These are phyloP conservation scores for Melanotaenia maccullochi DNA, from an alignment of 2,797 vertebrate species.

Conservation along the genomic window DNA sequence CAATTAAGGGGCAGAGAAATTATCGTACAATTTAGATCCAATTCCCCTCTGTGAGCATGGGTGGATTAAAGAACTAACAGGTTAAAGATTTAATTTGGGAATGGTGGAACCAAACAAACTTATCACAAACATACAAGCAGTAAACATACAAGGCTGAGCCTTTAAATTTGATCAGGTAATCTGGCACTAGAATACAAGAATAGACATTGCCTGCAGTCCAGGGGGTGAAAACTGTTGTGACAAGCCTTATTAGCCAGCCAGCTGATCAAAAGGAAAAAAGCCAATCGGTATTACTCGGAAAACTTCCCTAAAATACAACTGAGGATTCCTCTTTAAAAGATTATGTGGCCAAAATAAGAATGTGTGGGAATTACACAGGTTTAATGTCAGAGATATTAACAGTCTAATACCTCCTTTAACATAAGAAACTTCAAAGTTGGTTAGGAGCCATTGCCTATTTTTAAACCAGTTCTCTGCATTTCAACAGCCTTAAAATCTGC, in stretches of 20 bases:
- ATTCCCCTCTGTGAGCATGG: slow-evolving; percentile 40
- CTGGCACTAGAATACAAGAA: slow-evolving; percentile 17
- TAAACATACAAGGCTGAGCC: slow-evolving; percentile 1
- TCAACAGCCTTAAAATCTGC: background rate
- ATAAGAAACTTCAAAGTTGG: background rate
- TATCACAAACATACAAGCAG: slow-evolving; percentile 17
- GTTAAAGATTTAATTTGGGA: slow-evolving; percentile 28
- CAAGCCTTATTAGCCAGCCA: slow-evolving; percentile 42
- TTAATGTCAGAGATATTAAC: slow-evolving; percentile 27
- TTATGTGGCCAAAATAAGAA: slow-evolving; percentile 40
- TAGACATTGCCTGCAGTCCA: slow-evolving; percentile 23
- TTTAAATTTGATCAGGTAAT: slow-evolving; percentile 41
- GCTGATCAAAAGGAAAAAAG: slow-evolving; percentile 51
- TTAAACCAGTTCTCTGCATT: background rate
- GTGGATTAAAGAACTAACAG: slow-evolving; percentile 40
- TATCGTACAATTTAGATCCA: slow-evolving; percentile 68
- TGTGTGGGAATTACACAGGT: slow-evolving; percentile 34
- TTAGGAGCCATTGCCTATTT: background rate
- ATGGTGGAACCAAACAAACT: slow-evolving; percentile 29
- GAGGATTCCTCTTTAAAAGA: slow-evolving; percentile 42
- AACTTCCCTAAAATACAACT: slow-evolving; percentile 41
- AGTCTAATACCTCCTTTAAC: background rate
- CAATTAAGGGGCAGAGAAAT: slow-evolving; percentile 75
- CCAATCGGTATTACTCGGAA: slow-evolving; percentile 27
- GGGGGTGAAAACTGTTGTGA: slow-evolving; percentile 50